phyloP scores from a whole-genome alignment of 2,797 vertebrate genomes.

The Spinus pinus region DNA sequence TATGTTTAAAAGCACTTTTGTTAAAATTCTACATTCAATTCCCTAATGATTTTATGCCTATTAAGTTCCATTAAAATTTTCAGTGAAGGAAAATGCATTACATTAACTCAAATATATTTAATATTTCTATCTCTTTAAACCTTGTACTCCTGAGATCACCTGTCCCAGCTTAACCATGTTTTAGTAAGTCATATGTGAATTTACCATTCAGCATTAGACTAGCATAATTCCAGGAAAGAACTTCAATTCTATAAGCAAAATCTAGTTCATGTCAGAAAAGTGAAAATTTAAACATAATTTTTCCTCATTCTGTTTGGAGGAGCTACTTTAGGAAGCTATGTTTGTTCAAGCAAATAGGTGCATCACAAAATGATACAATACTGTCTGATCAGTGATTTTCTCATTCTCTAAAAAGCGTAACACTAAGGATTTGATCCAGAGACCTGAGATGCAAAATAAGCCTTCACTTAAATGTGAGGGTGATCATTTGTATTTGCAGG shows the following conservation, averaged over 20 bases:
- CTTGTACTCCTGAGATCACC: background rate
- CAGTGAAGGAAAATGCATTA: background rate
- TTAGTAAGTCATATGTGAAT: background rate
- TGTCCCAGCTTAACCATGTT: background rate
- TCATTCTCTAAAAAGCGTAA: background rate
- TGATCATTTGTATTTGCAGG: background rate
- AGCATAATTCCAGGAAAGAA: background rate
- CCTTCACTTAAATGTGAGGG: background rate
- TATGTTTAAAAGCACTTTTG: background rate
- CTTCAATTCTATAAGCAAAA: background rate
- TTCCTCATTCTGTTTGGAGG: background rate
- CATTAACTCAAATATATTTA: background rate
- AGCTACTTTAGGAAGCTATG: background rate
- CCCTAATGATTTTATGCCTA: background rate
- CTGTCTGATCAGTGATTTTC: background rate
- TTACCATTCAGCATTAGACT: background rate
- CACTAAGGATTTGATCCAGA: background rate
- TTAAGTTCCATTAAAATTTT: background rate
- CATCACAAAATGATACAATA: background rate
- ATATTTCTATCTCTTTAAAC: background rate
- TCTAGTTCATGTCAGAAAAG: background rate
- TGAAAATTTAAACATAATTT: background rate
- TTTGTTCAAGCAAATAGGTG: background rate
- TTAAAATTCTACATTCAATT: background rate
- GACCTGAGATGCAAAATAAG: background rate